Conservation (phyloP, 2,888 invertebrate genomes). For the Enchytraeus crypticus region DNA sequence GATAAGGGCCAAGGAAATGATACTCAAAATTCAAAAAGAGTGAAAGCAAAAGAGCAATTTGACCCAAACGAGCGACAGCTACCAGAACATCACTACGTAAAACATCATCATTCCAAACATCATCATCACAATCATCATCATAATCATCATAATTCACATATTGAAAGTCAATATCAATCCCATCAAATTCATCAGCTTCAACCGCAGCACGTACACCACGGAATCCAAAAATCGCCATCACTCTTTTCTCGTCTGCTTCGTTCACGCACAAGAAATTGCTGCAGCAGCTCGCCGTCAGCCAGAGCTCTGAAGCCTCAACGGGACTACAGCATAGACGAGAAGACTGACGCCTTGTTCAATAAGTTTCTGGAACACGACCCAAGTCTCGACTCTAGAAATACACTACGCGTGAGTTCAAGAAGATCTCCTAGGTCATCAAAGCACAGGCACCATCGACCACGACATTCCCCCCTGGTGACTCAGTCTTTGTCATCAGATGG, state of each 20-base stretch:
- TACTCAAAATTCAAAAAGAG: too few relatives aligned
- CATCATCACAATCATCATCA: background rate
- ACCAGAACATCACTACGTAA: too few relatives aligned
- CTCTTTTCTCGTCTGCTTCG: constrained; percentile 12
- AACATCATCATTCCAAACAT: background rate
- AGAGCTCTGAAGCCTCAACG: constrained; percentile 27
- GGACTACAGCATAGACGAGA: constrained; percentile 54
- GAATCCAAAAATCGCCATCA: constrained; percentile 2
- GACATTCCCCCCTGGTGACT: background rate
- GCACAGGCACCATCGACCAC: background rate
- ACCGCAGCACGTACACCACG: background rate
- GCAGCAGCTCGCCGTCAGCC: background rate
- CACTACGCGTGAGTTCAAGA: background rate
- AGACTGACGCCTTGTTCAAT: constrained; percentile 52
- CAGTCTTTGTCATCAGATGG: background rate
- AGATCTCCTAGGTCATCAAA: background rate
- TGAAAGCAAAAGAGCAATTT: too few relatives aligned
- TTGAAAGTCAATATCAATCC: background rate
- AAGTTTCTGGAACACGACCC: constrained; percentile 51
- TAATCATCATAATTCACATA: background rate
- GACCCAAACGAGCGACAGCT: too few relatives aligned
- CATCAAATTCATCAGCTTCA: background rate
- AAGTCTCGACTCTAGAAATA: constrained; percentile 30
- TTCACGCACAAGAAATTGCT: background rate
- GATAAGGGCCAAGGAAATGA: too few relatives aligned